Evolutionary conservation across 2,888 invertebrate species (phyloP).

Genomic region (Cosmia trapezina): DNA sequence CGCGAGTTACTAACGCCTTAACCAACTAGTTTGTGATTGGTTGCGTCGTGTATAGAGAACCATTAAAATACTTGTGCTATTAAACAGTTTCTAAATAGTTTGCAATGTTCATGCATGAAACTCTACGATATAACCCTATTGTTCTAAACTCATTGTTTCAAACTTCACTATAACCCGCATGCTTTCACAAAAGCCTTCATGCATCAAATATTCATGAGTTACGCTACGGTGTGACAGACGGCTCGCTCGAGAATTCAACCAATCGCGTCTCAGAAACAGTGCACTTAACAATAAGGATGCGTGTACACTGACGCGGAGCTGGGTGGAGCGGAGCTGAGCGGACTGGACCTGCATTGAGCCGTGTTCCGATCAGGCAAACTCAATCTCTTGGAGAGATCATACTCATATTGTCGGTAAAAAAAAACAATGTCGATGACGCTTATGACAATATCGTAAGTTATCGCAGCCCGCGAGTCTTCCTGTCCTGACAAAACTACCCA

Average conservation of each 20-base stretch:
- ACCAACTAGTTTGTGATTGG: background rate
- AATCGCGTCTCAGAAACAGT: conserved; percentile 31
- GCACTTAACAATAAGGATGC: conserved; percentile 25
- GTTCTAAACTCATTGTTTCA: conserved; percentile 5
- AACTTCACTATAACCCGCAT: conserved; percentile 6
- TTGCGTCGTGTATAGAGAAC: background rate
- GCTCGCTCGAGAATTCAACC: conserved; percentile 28
- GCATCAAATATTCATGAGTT: conserved; percentile 15
- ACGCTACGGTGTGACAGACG: conserved; percentile 37
- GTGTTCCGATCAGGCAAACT: too few species aligned
- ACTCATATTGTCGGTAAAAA: too few species aligned
- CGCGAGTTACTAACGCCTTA: background rate
- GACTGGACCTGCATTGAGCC: too few species aligned
- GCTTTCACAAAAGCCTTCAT: conserved; percentile 18
- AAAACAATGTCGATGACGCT: too few species aligned
- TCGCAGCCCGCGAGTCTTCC: too few species aligned
- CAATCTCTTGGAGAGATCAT: too few species aligned
- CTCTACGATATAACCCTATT: background rate
- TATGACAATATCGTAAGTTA: too few species aligned
- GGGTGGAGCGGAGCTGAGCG: too few species aligned
- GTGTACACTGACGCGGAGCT: too few species aligned
- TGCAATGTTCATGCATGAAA: background rate
- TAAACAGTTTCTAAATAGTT: background rate
- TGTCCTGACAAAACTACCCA: too few species aligned
- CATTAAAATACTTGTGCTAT: background rate